Base-by-base conservation (phyloP, 2,888 invertebrate genomes). In the Clostera curtula region DNA sequence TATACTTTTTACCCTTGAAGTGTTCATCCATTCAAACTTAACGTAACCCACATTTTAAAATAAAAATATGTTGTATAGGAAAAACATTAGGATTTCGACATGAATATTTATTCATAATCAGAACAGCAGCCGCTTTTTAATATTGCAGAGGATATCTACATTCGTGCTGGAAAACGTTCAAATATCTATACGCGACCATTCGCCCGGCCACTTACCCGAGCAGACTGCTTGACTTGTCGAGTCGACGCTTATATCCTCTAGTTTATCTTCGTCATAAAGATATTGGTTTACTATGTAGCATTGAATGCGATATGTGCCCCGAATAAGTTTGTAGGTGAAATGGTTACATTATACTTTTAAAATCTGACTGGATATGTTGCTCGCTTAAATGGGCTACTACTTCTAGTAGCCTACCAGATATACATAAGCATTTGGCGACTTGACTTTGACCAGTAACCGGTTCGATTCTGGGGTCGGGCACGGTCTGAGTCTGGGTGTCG, bases 221-320 rank as follows among this genome's bases (percentile, higher is more conserved):
- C 29, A 35, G 21, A 32, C 33, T 34, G 28, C 27, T 35, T 31
- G 17, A 45, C 40, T 46, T 36, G 34, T 35, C 42, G 33, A 41
- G 29, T 42, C 21, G 18, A 29, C 31, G 30, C 25, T 31, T 31
- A 37, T 32, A 34, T 45, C 31, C 20, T 23, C 28, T 25, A 48
- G 25, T 43, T 44, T 48, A 38, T 44, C 31, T 31, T 11, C 24
- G 11, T 20, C 39, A 49, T 47, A 42, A 41, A 47, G 20, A 49
- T 42, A 42, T 37, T 34, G 22, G 31, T 37, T 37, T 40, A 45
- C 24, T 37, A 17, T 31, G 36, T 22, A 36, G 25, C 23, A 33
- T 25, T 29, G 22, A 31, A 13, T 26, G 24, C 27, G 27, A 39
- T 30, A 31, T 41, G 29, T 33, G 31, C 31, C 21, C 18, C 28